Percentiles rank a stretch among this genome's conserved stretches.
Conservation (phyloP, 2,888 invertebrate genomes). For the Pristionchus fissidentatus region DNA sequence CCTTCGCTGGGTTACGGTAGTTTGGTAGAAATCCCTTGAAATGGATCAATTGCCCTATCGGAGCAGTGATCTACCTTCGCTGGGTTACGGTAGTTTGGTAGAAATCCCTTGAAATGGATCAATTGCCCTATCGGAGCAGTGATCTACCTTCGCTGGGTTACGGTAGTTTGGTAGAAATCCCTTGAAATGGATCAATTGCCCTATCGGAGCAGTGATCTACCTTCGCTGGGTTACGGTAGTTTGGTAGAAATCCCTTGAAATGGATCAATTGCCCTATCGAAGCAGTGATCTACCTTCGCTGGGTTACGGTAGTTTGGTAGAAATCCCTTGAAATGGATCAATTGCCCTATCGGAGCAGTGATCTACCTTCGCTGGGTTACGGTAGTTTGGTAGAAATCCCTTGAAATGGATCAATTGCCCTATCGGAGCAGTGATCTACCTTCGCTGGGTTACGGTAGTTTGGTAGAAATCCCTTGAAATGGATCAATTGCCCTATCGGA, state of each 20-base stretch:
- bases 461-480: neutral
- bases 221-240: neutral
- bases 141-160: neutral
- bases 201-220: neutral
- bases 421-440: neutral
- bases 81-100: neutral
- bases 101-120: neutral
- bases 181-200: neutral
- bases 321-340: neutral
- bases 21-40: neutral
- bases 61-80: neutral
- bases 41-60: neutral
- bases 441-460: neutral
- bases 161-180: neutral
- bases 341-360: neutral
- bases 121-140: neutral
- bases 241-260: neutral
- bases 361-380: neutral
- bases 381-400: neutral
- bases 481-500: neutral
- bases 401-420: neutral
- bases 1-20: neutral
- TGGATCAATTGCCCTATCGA: neutral
- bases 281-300: neutral
- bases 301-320: neutral